Conservation (phyloP, 2,797 vertebrate genomes). For the Melanotaenia boesemani region DNA sequence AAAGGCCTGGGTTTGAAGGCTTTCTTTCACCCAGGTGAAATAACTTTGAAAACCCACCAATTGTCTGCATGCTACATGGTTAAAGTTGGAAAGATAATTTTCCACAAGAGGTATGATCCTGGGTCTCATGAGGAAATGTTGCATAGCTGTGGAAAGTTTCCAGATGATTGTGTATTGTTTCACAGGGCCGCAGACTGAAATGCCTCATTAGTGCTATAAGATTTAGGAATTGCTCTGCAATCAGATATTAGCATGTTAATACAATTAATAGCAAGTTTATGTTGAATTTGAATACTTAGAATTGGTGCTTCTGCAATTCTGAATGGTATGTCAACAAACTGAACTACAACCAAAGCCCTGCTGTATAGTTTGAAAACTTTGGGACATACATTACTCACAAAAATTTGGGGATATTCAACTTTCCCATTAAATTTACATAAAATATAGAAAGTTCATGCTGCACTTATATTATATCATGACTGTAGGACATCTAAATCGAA, state of each 20-base stretch:
- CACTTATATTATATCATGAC: no score
- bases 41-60: constrained; percentile 11
- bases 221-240: neutral
- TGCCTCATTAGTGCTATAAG: neutral
- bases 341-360: neutral
- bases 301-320: neutral
- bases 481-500: no score
- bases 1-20: constrained; percentile 2
- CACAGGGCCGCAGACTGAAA: neutral
- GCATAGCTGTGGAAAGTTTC: constrained; percentile 1
- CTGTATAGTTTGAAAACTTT: no score
- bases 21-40: constrained; percentile 12
- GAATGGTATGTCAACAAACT: neutral
- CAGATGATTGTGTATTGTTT: neutral
- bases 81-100: neutral
- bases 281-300: neutral
- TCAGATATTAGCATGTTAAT: neutral
- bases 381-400: no score
- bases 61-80: constrained; percentile 3
- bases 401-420: no score
- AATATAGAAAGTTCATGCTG: no score
- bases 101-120: neutral
- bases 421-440: no score
- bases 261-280: neutral
- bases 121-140: neutral